Base-by-base conservation (phyloP, 2,888 invertebrate species). In the Meliscaeva auricollis region DNA sequence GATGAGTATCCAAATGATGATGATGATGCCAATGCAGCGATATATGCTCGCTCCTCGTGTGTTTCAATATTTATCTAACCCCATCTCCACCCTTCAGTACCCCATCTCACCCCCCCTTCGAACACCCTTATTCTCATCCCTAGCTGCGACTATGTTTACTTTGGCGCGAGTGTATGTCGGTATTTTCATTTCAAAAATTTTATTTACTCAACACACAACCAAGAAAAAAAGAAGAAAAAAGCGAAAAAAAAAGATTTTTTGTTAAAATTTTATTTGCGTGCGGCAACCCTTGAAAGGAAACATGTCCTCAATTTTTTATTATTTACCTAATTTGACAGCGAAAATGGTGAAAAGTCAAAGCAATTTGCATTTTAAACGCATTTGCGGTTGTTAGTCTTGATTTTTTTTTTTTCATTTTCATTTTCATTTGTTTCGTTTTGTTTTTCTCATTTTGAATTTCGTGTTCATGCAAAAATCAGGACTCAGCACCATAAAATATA, bases 331-430 rank as follows among this genome's bases (percentile, higher is more conserved):
- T 85, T 84, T 81, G 85, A 85, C 85, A 85, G 73, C 72, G 81
- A 81, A 81, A 81, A 85, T 76, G 84, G 76, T 73, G 81, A 85
- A 81, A 81, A 85, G 85, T 81, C 81, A 81, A 85, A 77, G 81
- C 81, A 85, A 85, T 85, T 85, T 85, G 85, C 85, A 85, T 85
- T 85, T 85, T 85, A 85, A 85, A 85, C 80, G 85, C 85, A 85
- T 81, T 85, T 81, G 81, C 50, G 72, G 81, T 69, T 81, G 73
- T 81, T 77, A 64, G 73, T 85, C 76, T 15, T 22, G 56, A 70
- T 48, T 50, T 52, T 56, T 17, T 64, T n/a, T n/a, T n/a, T n/a
- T n/a, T n/a, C n/a, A n/a, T n/a, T n/a, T n/a, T n/a, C n/a, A n/a
- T n/a, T n/a, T n/a, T n/a, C n/a, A n/a, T n/a, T n/a, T n/a, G n/a